A percentile compares a stretch with the other conserved stretches of the same genome.
Conservation (phyloP, 2,888 invertebrate genomes). For the Branchellion lobata region DNA sequence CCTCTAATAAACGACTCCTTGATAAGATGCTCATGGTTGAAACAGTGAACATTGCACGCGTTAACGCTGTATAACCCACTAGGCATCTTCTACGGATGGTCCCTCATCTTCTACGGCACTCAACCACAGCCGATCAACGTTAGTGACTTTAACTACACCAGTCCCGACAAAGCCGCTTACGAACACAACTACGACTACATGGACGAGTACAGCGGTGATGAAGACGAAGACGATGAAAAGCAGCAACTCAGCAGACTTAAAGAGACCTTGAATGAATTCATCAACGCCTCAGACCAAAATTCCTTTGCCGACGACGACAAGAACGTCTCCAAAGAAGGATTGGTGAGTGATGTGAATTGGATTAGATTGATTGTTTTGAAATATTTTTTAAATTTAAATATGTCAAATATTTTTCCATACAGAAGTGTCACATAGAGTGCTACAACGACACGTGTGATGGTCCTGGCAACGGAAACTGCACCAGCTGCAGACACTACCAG, state of each 20-base stretch:
- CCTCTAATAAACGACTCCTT: too few species aligned
- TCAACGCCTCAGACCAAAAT: neutral
- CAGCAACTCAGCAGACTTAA: neutral
- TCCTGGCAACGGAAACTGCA: conserved; percentile 25
- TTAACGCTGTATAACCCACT: too few species aligned
- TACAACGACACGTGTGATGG: conserved; percentile 4
- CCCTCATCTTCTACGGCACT: conserved; percentile 34
- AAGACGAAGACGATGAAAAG: neutral
- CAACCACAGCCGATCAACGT: conserved; percentile 12
- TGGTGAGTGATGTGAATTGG: neutral
- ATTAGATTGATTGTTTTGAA: too few species aligned
- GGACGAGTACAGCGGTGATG: neutral
- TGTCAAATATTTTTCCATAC: neutral
- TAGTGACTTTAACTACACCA: neutral
- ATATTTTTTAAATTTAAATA: neutral
- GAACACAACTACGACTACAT: conserved; percentile 17
- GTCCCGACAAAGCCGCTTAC: too few species aligned
- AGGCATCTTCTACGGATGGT: conserved; percentile 38
- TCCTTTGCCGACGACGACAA: neutral
- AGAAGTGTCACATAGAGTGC: conserved; percentile 33
- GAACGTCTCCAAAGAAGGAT: neutral
- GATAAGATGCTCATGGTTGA: too few species aligned
- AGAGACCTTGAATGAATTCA: neutral
- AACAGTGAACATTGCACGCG: too few species aligned
- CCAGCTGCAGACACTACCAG: conserved; percentile 17